Evolutionary conservation across 2,113 vertebrate species (phyloP).

Genomic region (Amphiprion ocellaris): DNA sequence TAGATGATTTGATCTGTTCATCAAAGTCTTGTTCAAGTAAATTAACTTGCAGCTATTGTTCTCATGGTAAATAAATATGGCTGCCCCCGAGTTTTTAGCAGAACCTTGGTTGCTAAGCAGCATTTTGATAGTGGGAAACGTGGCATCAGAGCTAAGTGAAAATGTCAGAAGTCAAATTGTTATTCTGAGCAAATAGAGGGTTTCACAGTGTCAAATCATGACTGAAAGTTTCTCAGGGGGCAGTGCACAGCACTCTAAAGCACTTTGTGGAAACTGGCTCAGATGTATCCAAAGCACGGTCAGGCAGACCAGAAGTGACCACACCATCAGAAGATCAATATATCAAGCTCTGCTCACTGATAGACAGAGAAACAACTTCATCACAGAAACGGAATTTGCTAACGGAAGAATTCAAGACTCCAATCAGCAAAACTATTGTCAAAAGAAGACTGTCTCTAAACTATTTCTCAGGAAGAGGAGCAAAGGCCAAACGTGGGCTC

Average conservation of each 20-base stretch:
- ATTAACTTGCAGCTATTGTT: background rate
- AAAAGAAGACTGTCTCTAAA: background rate
- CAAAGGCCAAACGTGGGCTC: background rate
- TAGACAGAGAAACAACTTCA: background rate
- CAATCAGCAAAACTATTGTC: background rate
- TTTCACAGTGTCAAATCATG: background rate
- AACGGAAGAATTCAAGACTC: background rate
- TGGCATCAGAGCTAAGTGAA: background rate
- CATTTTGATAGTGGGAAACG: background rate
- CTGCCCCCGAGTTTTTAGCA: slow-evolving; percentile 9
- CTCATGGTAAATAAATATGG: background rate
- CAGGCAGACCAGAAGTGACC: background rate
- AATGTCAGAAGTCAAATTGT: background rate
- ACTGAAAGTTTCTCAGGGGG: background rate
- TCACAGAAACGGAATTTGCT: background rate
- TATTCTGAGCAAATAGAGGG: background rate
- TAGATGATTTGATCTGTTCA: background rate
- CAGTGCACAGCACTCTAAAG: background rate
- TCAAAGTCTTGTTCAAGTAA: background rate
- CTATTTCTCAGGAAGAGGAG: too few species aligned
- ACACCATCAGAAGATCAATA: background rate
- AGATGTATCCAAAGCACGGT: background rate
- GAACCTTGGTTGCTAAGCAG: background rate
- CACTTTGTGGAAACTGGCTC: background rate
- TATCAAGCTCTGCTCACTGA: background rate